Evolutionary conservation across 1,140 invertebrate genomes (phyloP).

Genomic region (Caenorhabditis remanei): DNA sequence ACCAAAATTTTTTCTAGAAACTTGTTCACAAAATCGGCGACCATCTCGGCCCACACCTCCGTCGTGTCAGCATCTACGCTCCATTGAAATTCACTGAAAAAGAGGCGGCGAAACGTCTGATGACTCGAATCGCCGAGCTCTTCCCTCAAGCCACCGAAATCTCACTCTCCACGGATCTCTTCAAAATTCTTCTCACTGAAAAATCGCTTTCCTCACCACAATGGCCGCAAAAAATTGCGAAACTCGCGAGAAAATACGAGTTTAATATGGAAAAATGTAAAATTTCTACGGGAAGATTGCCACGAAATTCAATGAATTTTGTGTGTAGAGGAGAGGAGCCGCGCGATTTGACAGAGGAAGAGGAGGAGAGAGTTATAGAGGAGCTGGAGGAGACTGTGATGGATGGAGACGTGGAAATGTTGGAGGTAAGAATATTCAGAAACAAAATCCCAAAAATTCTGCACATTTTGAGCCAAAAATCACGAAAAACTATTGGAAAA

Average conservation of each 20-base stretch:
- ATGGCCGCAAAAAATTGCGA: conserved; percentile 1
- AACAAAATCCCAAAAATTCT: too few species aligned
- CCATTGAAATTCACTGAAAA: conserved; percentile 16
- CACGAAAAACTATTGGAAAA: too few species aligned
- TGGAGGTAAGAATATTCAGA: background rate
- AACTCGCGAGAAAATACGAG: conserved; percentile 1
- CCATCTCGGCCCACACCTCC: background rate
- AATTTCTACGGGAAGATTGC: background rate
- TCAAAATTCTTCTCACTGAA: background rate
- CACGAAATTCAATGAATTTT: conserved; percentile 5
- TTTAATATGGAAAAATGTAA: conserved; percentile 14
- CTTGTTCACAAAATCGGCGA: conserved; percentile 26
- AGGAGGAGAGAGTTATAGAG: background rate
- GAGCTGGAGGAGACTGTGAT: background rate
- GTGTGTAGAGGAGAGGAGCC: conserved; percentile 4
- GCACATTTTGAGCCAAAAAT: background rate
- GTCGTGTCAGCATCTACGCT: conserved; percentile 38
- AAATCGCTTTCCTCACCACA: background rate
- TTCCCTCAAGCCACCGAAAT: conserved; percentile 6
- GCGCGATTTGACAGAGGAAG: background rate
- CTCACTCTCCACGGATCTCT: conserved; percentile 14
- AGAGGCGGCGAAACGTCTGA: background rate
- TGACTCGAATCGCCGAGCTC: conserved; percentile 12
- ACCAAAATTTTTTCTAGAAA: background rate
- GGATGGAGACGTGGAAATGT: conserved; percentile 8